Percentiles rank a stretch among this genome's conserved stretches.
Conservation (phyloP, 2,888 invertebrate species). For the Drosophila peninsularis region DNA sequence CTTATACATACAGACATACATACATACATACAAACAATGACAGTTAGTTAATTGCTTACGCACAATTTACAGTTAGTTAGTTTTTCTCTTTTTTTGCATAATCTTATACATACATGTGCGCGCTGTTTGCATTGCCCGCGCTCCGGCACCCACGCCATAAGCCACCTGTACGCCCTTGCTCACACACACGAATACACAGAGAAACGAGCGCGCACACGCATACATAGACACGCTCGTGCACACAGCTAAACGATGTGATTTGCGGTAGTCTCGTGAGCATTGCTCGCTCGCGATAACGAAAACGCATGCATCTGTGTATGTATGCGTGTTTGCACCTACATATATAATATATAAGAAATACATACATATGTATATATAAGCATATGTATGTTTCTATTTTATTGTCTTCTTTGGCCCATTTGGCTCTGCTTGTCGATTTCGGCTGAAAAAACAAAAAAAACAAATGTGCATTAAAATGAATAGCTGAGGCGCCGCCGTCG, state of each 20-base stretch:
- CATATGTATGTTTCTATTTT: slow-evolving; percentile 32
- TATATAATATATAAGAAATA: slow-evolving; percentile 4
- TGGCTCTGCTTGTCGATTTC: slow-evolving; percentile 43
- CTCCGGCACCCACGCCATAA: slow-evolving; percentile 60
- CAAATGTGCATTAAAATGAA: slow-evolving; percentile 9
- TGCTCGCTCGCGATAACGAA: slow-evolving; percentile 51
- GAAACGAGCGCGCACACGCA: slow-evolving; percentile 11
- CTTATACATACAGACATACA: not conserved
- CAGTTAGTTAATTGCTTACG: slow-evolving; percentile 32
- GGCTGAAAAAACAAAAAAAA: slow-evolving; percentile 26
- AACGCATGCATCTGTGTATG: slow-evolving; percentile 23
- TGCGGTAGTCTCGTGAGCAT: slow-evolving; percentile 61
- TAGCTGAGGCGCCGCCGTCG: slow-evolving; percentile 43
- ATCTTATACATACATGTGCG: slow-evolving; percentile 66
- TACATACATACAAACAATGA: not conserved
- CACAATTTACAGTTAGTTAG: slow-evolving; percentile 32
- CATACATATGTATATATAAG: slow-evolving; percentile 1
- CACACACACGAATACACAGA: slow-evolving; percentile 27
- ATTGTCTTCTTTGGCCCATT: slow-evolving; percentile 63
- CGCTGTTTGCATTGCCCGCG: slow-evolving; percentile 59
- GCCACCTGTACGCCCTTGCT: slow-evolving; percentile 78
- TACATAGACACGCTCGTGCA: slow-evolving; percentile 13
- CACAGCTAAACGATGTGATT: slow-evolving; percentile 52
- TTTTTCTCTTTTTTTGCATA: slow-evolving; percentile 58
- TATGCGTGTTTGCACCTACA: not conserved